Base-by-base conservation (phyloP, 2,888 invertebrate species). In the Platycheirus albimanus region DNA sequence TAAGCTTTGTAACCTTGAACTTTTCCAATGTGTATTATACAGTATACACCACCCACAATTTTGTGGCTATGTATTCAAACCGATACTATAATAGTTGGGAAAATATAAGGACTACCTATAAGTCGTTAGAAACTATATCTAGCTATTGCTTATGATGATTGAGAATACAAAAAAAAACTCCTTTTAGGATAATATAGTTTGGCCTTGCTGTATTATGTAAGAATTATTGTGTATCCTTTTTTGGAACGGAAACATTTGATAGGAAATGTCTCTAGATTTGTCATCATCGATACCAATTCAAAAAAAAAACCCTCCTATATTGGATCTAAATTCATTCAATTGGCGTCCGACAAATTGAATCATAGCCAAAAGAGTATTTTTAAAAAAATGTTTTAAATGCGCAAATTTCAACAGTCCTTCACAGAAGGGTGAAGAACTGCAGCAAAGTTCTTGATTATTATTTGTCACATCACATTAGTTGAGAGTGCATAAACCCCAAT, bases 1-100 rank as follows among this genome's bases (percentile, higher is more conserved):
- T 76, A 66, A 77, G 81, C 81, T 81, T 77, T 67, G 41, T 30
- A 45, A 67, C 81, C 81, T 81, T 81, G 81, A 81, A 81, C 81
- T 81, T 76, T 67, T 28, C 38, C 61, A 15, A 47, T 38, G 30
- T 78, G 45, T 52, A n/a, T n/a, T n/a, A n/a, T n/a, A n/a, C n/a
- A n/a, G n/a, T n/a, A 20, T 58, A 36, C 13, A 41, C 43, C 24
- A 43, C 45, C 47, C 11, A 43, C 41, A 19, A 41, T 11, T 2
- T 13, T 49, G 7, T 24, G 17, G 13, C 10, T 13, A 15, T 3
- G 2, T 11, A 19, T 30, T 45, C 45, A 24, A 43, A 61, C 11
- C 1, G 24, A 61, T 45, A 41, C 41, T 15, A 28, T 15, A 41
- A 13, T 41, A 10, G 19, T 38, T 13, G 15, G 10, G n/a, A 19